Percentiles rank a stretch among this genome's conserved stretches.
phyloP scores from a whole-genome alignment of 2,797 vertebrate species.

The Mormyrops attenuatus region DNA sequence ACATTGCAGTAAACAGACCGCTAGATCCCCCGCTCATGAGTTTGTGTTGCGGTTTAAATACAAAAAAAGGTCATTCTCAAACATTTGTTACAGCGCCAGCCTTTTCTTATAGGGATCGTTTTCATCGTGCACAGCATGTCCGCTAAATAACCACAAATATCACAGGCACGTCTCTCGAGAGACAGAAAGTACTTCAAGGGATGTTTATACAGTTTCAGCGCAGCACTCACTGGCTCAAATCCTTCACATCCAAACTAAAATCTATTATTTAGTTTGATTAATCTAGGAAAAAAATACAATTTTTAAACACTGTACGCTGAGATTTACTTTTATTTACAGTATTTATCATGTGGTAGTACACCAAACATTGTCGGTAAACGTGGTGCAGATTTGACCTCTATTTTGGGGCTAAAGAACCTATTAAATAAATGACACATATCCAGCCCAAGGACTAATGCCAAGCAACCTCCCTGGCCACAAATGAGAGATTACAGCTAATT shows the following conservation, averaged over 20 bases:
- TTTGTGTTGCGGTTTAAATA: not conserved
- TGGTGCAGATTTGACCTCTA: not conserved
- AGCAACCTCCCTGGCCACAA: not conserved
- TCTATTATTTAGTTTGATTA: not conserved
- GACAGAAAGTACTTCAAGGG: not conserved
- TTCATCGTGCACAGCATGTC: not conserved
- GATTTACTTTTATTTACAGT: not conserved
- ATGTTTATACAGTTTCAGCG: not conserved
- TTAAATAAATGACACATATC: not conserved
- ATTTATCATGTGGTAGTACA: not conserved
- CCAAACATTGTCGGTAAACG: not conserved
- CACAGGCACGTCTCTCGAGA: not conserved
- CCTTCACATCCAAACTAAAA: not conserved
- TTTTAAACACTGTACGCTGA: not conserved
- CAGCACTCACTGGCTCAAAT: not conserved
- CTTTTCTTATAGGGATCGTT: not conserved
- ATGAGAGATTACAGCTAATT: not conserved
- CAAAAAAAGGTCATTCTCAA: slow-evolving; percentile 3
- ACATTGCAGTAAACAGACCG: not conserved
- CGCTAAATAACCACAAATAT: slow-evolving; percentile 5
- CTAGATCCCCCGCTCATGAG: not conserved
- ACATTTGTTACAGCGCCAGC: not conserved
- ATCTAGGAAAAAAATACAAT: not conserved
- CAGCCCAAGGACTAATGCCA: not conserved
- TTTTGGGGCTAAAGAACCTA: not conserved